These are phyloP conservation scores for Tricholauxania praeusta DNA, from an alignment of 2,888 invertebrate genomes.

Conservation along the genomic window DNA sequence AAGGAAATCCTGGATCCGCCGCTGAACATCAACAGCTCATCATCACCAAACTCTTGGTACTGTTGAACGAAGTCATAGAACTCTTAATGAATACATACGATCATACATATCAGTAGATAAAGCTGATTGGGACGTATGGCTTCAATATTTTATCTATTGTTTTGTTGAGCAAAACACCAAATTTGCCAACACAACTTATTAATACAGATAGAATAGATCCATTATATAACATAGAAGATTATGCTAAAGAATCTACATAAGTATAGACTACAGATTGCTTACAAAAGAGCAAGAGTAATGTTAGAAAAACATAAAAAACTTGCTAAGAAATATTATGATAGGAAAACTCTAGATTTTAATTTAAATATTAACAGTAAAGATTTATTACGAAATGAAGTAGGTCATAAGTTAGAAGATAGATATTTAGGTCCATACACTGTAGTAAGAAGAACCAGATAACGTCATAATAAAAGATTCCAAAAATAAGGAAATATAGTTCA, in stretches of 20 bases:
- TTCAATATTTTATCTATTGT: background rate
- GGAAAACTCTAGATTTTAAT: conserved; percentile 16
- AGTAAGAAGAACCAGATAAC: background rate
- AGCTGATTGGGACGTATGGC: too few species aligned
- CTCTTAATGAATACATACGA: conserved; percentile 45
- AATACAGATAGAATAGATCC: conserved; percentile 19
- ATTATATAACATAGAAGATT: conserved; percentile 36
- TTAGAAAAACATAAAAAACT: conserved; percentile 27
- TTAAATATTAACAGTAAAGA: conserved; percentile 25
- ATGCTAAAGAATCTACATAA: too few species aligned
- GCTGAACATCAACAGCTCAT: conserved; percentile 41
- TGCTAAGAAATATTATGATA: conserved; percentile 16
- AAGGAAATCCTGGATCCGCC: too few species aligned
- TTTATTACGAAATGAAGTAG: conserved; percentile 33
- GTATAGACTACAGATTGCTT: conserved; percentile 31
- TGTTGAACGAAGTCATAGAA: conserved; percentile 45
- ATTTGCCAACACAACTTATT: background rate
- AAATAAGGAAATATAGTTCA: background rate
- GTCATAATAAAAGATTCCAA: background rate
- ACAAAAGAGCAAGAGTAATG: conserved; percentile 28
- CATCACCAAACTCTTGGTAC: conserved; percentile 46
- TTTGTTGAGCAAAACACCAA: conserved; percentile 28
- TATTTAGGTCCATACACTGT: background rate
- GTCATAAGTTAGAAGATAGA: background rate
- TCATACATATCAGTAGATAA: conserved; percentile 23